Conservation (phyloP, 2,888 invertebrate species). For the Tipula lateralis region DNA sequence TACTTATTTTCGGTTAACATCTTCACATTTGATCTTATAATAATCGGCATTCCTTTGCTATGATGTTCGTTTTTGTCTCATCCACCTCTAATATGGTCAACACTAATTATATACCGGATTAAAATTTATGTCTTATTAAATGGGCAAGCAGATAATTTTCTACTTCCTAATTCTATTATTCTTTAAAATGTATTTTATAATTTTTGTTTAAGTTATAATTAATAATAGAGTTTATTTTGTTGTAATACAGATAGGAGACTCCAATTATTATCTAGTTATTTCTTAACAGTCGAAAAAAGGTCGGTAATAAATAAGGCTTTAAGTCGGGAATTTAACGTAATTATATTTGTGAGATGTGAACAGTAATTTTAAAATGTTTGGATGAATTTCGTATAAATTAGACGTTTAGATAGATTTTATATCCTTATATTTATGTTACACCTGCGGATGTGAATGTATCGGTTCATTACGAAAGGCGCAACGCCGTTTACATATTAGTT, state of each 20-base stretch:
- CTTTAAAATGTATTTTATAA: background rate
- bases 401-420: background rate
- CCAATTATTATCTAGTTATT: background rate
- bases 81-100: background rate
- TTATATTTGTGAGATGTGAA: background rate
- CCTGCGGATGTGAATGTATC: background rate
- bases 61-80: background rate
- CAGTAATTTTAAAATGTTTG: background rate
- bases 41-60: too few relatives aligned
- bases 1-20: too few relatives aligned
- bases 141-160: background rate
- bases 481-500: too few relatives aligned
- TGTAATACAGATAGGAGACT: too few relatives aligned
- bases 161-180: background rate
- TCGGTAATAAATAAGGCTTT: background rate
- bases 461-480: too few relatives aligned
- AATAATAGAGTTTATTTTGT: too few relatives aligned
- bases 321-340: background rate
- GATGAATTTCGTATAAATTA: background rate
- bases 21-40: too few relatives aligned
- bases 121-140: background rate
- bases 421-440: background rate
- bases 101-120: background rate
- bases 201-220: too few relatives aligned
- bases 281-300: background rate